These are phyloP conservation scores for Odontocerum albicorne DNA, from an alignment of 2,888 invertebrate genomes.

Conservation along the genomic window DNA sequence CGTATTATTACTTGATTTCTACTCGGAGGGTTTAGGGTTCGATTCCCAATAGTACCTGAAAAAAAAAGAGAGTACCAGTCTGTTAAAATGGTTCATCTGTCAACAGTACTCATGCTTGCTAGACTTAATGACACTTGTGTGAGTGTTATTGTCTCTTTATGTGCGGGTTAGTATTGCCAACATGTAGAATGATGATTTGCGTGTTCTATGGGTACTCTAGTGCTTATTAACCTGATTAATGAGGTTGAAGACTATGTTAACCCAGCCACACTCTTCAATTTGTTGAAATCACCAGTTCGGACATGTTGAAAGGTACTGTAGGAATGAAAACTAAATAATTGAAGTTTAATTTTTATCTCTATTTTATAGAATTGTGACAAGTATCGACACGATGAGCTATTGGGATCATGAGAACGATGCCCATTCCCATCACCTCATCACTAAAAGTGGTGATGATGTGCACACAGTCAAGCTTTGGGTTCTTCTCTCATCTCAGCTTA, in stretches of 20 bases:
- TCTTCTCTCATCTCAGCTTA: slow-evolving; percentile 45
- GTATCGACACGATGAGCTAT: slow-evolving; percentile 41
- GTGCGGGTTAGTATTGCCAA: too few relatives aligned
- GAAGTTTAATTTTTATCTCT: slow-evolving; percentile 1
- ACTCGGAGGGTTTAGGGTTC: too few relatives aligned
- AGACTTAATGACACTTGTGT: background rate
- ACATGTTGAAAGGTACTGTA: too few relatives aligned
- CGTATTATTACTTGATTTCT: too few relatives aligned
- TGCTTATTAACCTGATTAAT: background rate
- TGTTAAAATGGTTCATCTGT: too few relatives aligned
- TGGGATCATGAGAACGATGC: slow-evolving; percentile 47
- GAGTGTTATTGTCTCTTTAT: too few relatives aligned
- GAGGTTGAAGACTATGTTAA: too few relatives aligned
- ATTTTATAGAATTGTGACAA: slow-evolving; percentile 21
- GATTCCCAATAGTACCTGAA: too few relatives aligned
- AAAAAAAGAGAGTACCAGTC: too few relatives aligned
- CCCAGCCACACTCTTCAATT: too few relatives aligned
- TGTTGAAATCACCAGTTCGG: too few relatives aligned
- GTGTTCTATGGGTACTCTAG: background rate
- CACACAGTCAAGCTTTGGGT: slow-evolving; percentile 53
- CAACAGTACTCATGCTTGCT: background rate
- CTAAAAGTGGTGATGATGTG: slow-evolving; percentile 49
- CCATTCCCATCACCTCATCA: slow-evolving; percentile 49
- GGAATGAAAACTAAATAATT: background rate
- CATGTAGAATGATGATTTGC: too few relatives aligned